Evolutionary conservation across 37 sponge, comb jelly and placozoan genomes (phyloP).

Genomic region (Axinella damicornis): DNA sequence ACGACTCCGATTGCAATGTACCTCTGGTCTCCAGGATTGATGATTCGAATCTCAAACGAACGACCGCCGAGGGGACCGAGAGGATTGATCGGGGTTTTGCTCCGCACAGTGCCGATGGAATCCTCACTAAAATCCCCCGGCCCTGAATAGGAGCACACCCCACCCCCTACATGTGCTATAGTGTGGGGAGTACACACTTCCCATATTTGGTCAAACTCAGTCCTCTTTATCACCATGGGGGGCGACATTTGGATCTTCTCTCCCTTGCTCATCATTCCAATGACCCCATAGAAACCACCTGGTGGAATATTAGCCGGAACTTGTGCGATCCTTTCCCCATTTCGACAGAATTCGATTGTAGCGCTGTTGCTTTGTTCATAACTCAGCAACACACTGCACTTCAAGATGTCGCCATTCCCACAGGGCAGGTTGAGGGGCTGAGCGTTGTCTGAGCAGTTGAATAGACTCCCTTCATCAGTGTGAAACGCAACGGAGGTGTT

Average conservation of each 20-base stretch:
- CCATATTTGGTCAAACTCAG: slow-evolving; percentile 35
- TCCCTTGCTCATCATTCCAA: slow-evolving; percentile 65
- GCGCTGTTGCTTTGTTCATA: background rate
- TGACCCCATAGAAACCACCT: slow-evolving; percentile 69
- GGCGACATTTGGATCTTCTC: slow-evolving; percentile 55
- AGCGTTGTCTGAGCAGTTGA: slow-evolving; percentile 31
- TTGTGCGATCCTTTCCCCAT: slow-evolving; percentile 26
- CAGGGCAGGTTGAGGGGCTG: slow-evolving; percentile 18
- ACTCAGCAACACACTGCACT: slow-evolving; percentile 5
- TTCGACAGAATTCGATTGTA: slow-evolving; percentile 46
- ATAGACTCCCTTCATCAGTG: slow-evolving; percentile 62
- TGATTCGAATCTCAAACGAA: slow-evolving; percentile 38
- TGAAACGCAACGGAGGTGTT: slow-evolving; percentile 63
- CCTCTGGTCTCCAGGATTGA: slow-evolving; percentile 44
- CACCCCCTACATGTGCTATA: slow-evolving; percentile 42
- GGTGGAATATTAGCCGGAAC: slow-evolving; percentile 25
- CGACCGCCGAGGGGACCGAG: slow-evolving; percentile 2
- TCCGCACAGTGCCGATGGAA: slow-evolving; percentile 52
- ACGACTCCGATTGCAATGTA: slow-evolving; percentile 76
- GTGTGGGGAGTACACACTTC: slow-evolving; percentile 33
- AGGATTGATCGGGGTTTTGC: slow-evolving; percentile 16
- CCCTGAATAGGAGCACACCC: slow-evolving; percentile 42
- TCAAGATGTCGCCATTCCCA: slow-evolving; percentile 40
- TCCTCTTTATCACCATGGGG: slow-evolving; percentile 2
- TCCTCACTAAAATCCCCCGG: slow-evolving; percentile 24